phyloP scores from a whole-genome alignment of 2,113 vertebrate species.

The Macroglossus sobrinus region DNA sequence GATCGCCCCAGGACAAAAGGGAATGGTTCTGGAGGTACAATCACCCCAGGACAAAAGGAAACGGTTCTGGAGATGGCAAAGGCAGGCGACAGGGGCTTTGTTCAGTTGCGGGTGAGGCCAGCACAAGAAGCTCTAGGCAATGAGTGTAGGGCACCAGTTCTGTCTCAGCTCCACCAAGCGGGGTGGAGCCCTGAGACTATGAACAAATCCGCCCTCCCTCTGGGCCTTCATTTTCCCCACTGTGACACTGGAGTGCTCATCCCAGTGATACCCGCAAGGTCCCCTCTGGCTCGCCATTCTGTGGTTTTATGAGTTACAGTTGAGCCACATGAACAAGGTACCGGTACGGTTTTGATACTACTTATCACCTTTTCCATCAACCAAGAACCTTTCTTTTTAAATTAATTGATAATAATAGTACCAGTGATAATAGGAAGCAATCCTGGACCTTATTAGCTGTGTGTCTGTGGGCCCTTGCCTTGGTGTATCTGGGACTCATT shows the following conservation, averaged over 20 bases:
- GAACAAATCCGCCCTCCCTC: neutral
- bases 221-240: neutral
- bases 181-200: neutral
- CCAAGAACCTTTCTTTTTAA: neutral
- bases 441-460: neutral
- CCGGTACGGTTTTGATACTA: neutral
- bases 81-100: neutral
- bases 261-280: neutral
- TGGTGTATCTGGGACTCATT: neutral
- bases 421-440: neutral
- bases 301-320: neutral
- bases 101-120: accelerated
- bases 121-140: accelerated
- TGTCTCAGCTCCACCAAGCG: neutral
- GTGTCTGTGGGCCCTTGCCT: neutral
- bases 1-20: neutral
- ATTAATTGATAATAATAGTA: neutral
- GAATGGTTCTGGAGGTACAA: neutral
- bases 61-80: neutral
- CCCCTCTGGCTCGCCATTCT: neutral
- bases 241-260: accelerated
- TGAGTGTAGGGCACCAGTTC: accelerated
- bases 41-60: neutral
- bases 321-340: neutral
- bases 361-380: neutral